Evolutionary conservation across 2,797 vertebrate genomes (phyloP).

Genomic region (Malacoraja senta): DNA sequence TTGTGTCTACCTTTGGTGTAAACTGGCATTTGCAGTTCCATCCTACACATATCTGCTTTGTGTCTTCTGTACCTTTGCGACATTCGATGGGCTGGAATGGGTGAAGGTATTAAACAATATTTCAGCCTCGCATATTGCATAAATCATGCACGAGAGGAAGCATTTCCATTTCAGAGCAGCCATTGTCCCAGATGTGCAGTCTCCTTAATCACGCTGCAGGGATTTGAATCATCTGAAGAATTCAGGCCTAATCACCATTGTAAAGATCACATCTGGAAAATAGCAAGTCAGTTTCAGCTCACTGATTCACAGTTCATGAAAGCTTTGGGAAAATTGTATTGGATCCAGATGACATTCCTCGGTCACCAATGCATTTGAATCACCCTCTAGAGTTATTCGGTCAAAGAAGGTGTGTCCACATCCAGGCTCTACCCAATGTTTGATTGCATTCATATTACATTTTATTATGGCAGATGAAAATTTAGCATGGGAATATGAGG

Average conservation of each 20-base stretch:
- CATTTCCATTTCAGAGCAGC: not conserved
- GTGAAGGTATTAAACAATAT: not conserved
- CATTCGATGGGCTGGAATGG: not conserved
- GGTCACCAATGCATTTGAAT: not conserved
- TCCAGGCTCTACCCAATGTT: not conserved
- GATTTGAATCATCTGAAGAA: not conserved
- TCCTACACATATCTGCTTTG: not conserved
- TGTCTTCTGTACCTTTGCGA: not conserved
- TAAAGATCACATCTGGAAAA: not conserved
- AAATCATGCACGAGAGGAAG: not conserved
- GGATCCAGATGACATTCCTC: not conserved
- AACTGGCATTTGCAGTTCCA: too few species aligned
- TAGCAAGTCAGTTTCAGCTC: not conserved
- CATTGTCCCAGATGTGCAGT: not conserved
- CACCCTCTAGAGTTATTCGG: not conserved
- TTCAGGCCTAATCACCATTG: not conserved
- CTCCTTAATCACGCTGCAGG: not conserved
- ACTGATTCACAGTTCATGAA: not conserved
- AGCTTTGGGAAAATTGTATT: not conserved
- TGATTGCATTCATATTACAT: not conserved
- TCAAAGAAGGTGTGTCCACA: not conserved
- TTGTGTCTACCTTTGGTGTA: too few species aligned
- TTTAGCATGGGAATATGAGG: not conserved
- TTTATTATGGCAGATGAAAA: not conserved
- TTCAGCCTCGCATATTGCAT: not conserved